Conservation (phyloP, 2,797 vertebrate genomes). For the Falco biarmicus region DNA sequence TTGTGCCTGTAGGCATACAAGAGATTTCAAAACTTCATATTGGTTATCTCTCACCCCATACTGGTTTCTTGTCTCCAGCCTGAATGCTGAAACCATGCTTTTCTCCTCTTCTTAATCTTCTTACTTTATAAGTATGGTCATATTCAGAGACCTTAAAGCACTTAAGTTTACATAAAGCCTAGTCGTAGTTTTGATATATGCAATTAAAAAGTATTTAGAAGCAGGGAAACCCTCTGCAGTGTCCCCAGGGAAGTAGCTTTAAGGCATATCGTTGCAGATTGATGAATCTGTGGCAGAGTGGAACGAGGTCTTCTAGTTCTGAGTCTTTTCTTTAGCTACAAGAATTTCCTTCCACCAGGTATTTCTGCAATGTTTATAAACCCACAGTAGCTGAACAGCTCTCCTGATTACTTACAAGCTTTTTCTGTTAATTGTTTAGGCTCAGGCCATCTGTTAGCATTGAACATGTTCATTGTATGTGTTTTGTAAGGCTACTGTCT, state of each 20-base stretch:
- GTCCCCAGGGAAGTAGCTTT: not conserved
- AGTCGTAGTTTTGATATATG: not conserved
- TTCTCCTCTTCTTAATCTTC: not conserved
- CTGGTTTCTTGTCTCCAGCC: not conserved
- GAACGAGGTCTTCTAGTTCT: slow-evolving; percentile 51
- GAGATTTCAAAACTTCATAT: not conserved
- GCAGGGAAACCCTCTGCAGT: not conserved
- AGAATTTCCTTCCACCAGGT: slow-evolving; percentile 31
- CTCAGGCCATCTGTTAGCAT: not conserved
- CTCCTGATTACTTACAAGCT: not conserved
- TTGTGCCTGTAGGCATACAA: not conserved
- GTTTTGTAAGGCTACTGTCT: not conserved
- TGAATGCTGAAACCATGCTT: not conserved
- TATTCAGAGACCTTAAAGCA: not conserved
- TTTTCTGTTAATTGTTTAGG: slow-evolving; percentile 5
- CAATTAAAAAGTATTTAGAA: slow-evolving; percentile 19
- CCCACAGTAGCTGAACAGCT: not conserved
- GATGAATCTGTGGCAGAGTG: not conserved
- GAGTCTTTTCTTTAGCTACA: not conserved
- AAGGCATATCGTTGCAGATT: not conserved
- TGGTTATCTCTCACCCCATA: not conserved
- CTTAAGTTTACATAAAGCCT: not conserved
- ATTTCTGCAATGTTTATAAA: not conserved
- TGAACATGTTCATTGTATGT: not conserved
- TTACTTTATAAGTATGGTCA: not conserved